These are phyloP conservation scores for Oenanthe melanoleuca DNA, from an alignment of 2,113 vertebrate species.

Conservation along the genomic window DNA sequence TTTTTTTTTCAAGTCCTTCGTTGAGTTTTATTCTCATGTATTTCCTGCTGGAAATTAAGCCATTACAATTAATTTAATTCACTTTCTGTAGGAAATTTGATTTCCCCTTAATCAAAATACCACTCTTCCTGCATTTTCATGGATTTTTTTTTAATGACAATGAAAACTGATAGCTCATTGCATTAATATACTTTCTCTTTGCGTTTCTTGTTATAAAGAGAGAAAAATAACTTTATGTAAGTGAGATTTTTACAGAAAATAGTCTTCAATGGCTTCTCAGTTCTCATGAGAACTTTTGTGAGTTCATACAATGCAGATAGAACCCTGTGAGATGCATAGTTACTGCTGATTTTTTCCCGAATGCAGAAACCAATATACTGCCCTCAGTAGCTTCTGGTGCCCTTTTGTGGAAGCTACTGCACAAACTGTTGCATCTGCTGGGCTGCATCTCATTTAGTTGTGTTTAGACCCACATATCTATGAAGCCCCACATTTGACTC, in stretches of 20 bases:
- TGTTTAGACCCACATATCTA: background rate
- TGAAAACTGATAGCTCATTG: rapidly evolving
- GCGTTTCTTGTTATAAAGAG: background rate
- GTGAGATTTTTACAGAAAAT: background rate
- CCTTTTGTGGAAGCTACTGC: background rate
- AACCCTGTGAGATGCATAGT: background rate
- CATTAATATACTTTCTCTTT: background rate
- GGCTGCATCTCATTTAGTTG: background rate
- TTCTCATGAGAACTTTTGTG: background rate
- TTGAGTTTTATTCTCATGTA: background rate
- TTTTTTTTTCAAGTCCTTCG: background rate
- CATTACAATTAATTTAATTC: background rate
- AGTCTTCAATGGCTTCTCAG: background rate
- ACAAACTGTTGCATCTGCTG: background rate
- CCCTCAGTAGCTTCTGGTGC: background rate
- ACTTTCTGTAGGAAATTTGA: background rate
- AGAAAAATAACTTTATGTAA: background rate
- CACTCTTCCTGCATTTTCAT: background rate
- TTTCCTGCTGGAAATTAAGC: background rate
- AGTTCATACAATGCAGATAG: background rate
- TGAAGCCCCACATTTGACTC: background rate
- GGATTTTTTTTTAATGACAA: background rate
- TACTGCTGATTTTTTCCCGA: background rate
- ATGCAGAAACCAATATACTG: background rate
- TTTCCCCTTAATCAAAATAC: background rate